Conservation (phyloP, 2,888 invertebrate species). For the Ernsta delagoae region DNA sequence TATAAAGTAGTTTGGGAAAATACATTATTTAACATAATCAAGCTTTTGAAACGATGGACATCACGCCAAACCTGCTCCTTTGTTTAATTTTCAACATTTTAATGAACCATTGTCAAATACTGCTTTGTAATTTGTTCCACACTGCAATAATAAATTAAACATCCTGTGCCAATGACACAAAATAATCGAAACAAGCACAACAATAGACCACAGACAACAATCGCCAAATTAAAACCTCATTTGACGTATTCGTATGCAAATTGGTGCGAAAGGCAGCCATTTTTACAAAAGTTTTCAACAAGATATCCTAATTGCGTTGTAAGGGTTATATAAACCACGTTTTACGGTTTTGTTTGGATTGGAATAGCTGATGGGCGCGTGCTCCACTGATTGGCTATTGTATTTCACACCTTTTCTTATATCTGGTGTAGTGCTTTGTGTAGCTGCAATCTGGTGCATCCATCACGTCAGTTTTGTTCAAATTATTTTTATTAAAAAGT, state of each 20-base stretch:
- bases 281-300: conserved; percentile 14
- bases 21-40: background rate
- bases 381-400: conserved; percentile 28
- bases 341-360: conserved; percentile 18
- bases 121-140: conserved; percentile 4
- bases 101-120: conserved; percentile 21
- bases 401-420: conserved; percentile 23
- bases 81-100: conserved; percentile 23
- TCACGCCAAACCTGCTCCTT: conserved; percentile 3
- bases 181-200: conserved; percentile 23
- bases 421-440: conserved; percentile 8
- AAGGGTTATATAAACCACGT: conserved; percentile 18
- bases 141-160: conserved; percentile 2
- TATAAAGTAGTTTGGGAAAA: background rate
- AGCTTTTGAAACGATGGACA: conserved; percentile 6
- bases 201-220: conserved; percentile 42
- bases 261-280: conserved; percentile 27
- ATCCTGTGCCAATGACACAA: conserved; percentile 28
- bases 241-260: conserved; percentile 53
- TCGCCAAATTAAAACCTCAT: conserved; percentile 54
- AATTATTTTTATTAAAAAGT: too few relatives aligned
- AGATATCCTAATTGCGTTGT: conserved; percentile 27
- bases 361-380: background rate
- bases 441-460: conserved; percentile 18
- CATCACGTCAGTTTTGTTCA: background rate